These are phyloP conservation scores for Onychorhynchus coronatus DNA, from an alignment of 2,113 vertebrate species.

Conservation along the genomic window DNA sequence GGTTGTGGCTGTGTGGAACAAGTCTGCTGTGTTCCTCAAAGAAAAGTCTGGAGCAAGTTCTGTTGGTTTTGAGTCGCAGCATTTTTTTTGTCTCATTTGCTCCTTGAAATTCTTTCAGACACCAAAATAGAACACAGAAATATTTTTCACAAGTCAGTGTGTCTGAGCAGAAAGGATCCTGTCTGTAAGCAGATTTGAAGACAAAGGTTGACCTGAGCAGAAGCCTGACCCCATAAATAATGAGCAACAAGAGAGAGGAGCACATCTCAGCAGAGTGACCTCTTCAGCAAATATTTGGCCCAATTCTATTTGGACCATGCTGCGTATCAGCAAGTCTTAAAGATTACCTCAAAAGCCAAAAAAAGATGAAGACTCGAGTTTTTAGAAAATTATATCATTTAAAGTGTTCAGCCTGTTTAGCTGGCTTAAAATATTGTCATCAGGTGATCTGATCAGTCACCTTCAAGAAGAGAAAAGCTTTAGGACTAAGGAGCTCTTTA, in stretches of 20 bases:
- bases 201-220: not conserved
- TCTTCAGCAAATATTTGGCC: not conserved
- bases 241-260: not conserved
- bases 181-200: not conserved
- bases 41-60: not conserved
- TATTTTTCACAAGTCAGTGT: not conserved
- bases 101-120: not conserved
- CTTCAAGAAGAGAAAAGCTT: not conserved
- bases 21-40: not conserved
- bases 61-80: not conserved
- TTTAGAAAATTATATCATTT: not conserved
- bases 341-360: not conserved
- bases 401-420: not conserved
- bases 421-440: constrained; percentile 26
- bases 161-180: not conserved
- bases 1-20: not conserved
- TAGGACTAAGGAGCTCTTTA: not conserved
- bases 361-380: not conserved
- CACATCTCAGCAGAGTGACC: not conserved
- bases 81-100: not conserved
- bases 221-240: not conserved
- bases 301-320: not conserved
- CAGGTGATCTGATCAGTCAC: constrained; percentile 14
- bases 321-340: not conserved
- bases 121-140: not conserved